Conservation (phyloP, 1,140 invertebrate genomes). For the Orchesella cincta region DNA sequence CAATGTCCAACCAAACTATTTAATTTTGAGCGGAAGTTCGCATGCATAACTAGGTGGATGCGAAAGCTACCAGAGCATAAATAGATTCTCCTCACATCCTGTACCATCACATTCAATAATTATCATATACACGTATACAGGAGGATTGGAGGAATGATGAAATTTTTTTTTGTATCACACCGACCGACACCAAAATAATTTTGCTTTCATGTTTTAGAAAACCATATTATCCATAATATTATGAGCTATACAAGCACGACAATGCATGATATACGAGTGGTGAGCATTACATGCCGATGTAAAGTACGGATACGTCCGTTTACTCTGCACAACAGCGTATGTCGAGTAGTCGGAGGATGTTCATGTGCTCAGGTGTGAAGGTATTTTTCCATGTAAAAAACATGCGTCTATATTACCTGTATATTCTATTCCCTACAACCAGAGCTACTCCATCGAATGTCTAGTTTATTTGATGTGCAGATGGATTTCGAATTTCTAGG, state of each 20-base stretch:
- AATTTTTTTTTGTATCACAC: not conserved
- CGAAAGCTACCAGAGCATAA: constrained; percentile 21
- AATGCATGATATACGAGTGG: not conserved
- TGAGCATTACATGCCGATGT: not conserved
- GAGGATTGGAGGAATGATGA: not conserved
- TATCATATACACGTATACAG: not conserved
- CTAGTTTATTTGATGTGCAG: not conserved
- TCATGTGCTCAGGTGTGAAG: constrained; percentile 25
- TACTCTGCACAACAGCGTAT: no score
- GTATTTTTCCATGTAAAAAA: no score
- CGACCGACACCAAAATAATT: not conserved
- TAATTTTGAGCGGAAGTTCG: no score
- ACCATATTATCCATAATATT: not conserved
- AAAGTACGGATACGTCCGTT: no score
- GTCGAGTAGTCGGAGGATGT: no score
- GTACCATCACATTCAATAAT: not conserved
- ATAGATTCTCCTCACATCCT: constrained; percentile 18
- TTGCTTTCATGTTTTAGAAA: not conserved
- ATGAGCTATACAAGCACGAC: not conserved
- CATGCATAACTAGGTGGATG: not conserved
- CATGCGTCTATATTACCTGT: not conserved
- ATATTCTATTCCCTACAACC: not conserved
- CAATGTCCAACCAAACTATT: not conserved
- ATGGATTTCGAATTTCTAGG: not conserved
- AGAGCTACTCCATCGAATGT: not conserved